phyloP scores from a whole-genome alignment of 2,797 vertebrate species.

The Octomys mimax region DNA sequence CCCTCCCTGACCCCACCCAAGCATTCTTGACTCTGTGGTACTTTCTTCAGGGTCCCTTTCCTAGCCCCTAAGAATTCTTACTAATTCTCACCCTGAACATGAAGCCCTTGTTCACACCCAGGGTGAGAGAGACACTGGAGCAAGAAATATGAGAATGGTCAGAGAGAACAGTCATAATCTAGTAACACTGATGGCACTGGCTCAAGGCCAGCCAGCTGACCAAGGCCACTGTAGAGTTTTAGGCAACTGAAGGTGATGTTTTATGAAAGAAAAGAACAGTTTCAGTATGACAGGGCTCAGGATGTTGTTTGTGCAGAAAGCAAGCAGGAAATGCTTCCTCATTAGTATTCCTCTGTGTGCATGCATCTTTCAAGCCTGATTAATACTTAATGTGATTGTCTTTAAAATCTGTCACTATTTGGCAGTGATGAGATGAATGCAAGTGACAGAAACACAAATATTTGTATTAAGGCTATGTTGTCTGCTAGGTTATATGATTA shows the following conservation, averaged over 20 bases:
- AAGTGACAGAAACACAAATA: conserved; percentile 88
- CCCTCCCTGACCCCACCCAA: background rate
- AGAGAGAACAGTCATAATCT: background rate
- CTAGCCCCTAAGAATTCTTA: background rate
- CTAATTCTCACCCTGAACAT: background rate
- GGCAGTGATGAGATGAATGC: conserved; percentile 83
- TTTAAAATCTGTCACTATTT: conserved; percentile 88
- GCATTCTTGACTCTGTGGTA: background rate
- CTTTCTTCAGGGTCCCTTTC: background rate
- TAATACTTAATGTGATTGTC: conserved; percentile 90
- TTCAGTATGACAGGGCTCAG: background rate
- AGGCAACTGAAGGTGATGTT: background rate
- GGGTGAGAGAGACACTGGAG: background rate
- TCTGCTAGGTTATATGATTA: conserved; percentile 85
- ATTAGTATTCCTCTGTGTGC: conserved; percentile 84
- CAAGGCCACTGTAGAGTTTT: background rate
- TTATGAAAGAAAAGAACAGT: conserved; percentile 55
- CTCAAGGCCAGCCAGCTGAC: background rate
- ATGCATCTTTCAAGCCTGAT: conserved; percentile 88
- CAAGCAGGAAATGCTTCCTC: conserved; percentile 75
- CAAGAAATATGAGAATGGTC: background rate
- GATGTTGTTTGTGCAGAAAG: conserved; percentile 31
- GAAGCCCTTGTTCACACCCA: background rate
- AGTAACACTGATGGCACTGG: background rate
- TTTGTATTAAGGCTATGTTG: conserved; percentile 84